Percentiles rank a stretch among this genome's conserved stretches.
Conservation (phyloP, 2,888 invertebrate genomes). For the Pegoplata infirma region DNA sequence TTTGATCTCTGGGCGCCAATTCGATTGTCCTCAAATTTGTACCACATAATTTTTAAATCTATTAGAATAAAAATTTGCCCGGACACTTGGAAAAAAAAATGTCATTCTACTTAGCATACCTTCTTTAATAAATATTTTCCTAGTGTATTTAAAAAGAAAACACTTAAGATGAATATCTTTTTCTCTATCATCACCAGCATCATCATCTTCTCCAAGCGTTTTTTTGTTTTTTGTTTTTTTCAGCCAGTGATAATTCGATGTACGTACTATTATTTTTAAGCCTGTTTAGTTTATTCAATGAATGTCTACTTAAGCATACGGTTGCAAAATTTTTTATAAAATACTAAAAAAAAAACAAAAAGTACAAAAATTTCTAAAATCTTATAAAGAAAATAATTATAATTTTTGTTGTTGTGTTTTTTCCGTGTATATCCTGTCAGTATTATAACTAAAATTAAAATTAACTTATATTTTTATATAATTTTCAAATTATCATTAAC, state of each 20-base stretch:
- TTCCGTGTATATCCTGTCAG: slow-evolving; percentile 10
- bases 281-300: slow-evolving; percentile 61
- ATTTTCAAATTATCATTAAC: background rate
- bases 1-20: too few relatives aligned
- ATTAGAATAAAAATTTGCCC: too few relatives aligned
- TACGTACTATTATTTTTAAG: slow-evolving; percentile 44
- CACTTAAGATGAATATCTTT: slow-evolving; percentile 51
- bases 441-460: slow-evolving; percentile 19
- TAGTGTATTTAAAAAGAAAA: too few relatives aligned
- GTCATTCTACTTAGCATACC: too few relatives aligned
- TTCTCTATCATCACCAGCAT: slow-evolving; percentile 36
- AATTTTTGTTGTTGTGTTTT: too few relatives aligned
- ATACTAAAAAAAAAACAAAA: slow-evolving; percentile 12
- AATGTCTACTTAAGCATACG: slow-evolving; percentile 61
- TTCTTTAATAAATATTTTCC: too few relatives aligned
- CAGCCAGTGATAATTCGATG: slow-evolving; percentile 56
- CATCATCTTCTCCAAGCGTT: slow-evolving; percentile 32
- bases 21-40: too few relatives aligned
- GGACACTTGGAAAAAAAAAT: too few relatives aligned
- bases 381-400: background rate
- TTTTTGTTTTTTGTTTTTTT: too few relatives aligned
- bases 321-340: slow-evolving; percentile 54
- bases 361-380: slow-evolving; percentile 14
- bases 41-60: too few relatives aligned
- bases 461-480: background rate